These are phyloP conservation scores for Ramphastos sulfuratus DNA, from an alignment of 2,113 vertebrate genomes.

Conservation along the genomic window DNA sequence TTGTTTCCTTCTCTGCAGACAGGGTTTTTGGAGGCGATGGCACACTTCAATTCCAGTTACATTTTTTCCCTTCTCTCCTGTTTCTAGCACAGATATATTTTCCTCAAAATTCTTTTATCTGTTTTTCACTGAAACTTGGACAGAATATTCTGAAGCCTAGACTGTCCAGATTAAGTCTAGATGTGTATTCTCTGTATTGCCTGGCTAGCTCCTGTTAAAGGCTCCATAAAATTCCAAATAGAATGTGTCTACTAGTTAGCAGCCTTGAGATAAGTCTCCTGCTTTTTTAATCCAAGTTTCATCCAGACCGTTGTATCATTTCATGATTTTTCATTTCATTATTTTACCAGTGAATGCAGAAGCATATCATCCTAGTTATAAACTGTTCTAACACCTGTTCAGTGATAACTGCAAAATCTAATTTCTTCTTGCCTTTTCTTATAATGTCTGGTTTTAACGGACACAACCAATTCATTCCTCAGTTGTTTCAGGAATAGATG, in stretches of 20 bases:
- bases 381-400: neutral
- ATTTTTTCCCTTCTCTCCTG: neutral
- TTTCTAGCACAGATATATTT: neutral
- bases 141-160: neutral
- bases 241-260: neutral
- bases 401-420: neutral
- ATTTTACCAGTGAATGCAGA: neutral
- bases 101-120: neutral
- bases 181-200: neutral
- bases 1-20: neutral
- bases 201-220: neutral
- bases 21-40: neutral
- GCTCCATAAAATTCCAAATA: neutral
- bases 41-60: neutral
- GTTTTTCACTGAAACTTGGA: neutral
- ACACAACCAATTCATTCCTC: neutral
- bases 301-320: neutral
- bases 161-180: neutral
- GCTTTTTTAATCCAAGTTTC: neutral
- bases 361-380: neutral
- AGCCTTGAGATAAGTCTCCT: neutral
- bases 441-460: neutral
- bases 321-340: neutral
- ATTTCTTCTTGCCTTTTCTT: neutral
- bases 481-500: neutral